phyloP scores from a whole-genome alignment of 2,888 invertebrate species.

The Drosophila quasianomalipes region DNA sequence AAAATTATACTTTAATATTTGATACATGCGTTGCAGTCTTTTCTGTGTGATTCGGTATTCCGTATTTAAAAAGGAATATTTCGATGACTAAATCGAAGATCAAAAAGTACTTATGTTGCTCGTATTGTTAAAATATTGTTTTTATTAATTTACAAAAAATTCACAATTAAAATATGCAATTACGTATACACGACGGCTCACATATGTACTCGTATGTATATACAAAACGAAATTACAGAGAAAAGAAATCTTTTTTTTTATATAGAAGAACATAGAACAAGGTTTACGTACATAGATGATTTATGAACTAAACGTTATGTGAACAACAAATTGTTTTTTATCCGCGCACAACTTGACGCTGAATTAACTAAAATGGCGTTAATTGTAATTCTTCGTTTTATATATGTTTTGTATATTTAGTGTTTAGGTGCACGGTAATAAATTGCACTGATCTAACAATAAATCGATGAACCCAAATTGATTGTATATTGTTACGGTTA shows the following conservation, averaged over 20 bases:
- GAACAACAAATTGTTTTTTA: constrained; percentile 43
- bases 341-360: constrained; percentile 3
- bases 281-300: constrained; percentile 48
- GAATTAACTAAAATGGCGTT: constrained; percentile 41
- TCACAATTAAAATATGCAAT: constrained; percentile 76
- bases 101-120: background rate
- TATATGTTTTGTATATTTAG: constrained; percentile 17
- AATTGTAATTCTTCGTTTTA: constrained; percentile 24
- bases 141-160: constrained; percentile 80
- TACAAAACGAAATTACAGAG: constrained; percentile 69
- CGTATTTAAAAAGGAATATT: background rate
- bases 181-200: constrained; percentile 69
- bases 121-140: constrained; percentile 66
- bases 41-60: background rate
- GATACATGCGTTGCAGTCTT: too few species aligned
- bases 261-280: constrained; percentile 47
- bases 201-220: constrained; percentile 71
- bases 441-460: constrained; percentile 76
- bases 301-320: constrained; percentile 49
- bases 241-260: constrained; percentile 15
- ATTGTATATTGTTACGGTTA: constrained; percentile 42
- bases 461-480: constrained; percentile 53
- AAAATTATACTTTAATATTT: too few species aligned
- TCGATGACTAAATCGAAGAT: background rate
- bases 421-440: constrained; percentile 69